Evolutionary conservation across 2,888 invertebrate genomes (phyloP).

Genomic region (Leucania comma): DNA sequence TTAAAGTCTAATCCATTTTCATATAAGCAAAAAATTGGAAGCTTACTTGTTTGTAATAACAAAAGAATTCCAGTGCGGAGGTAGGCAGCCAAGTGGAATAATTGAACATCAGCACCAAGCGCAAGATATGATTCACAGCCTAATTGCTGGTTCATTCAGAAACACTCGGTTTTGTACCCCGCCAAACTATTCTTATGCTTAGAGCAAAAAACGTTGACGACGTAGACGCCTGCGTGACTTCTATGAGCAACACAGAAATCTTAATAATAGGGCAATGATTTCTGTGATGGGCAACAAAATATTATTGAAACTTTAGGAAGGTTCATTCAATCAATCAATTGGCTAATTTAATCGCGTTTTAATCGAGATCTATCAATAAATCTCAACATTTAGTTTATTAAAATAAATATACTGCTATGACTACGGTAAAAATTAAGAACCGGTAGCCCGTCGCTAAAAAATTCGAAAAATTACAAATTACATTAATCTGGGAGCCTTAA

Average conservation of each 20-base stretch:
- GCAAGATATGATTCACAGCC: conserved; percentile 48
- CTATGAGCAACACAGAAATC: not conserved
- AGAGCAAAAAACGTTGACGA: conserved; percentile 25
- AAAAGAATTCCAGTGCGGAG: conserved; percentile 55
- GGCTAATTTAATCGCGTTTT: not conserved
- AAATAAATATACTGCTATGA: not conserved
- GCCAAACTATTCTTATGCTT: conserved; percentile 31
- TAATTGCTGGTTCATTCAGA: conserved; percentile 48
- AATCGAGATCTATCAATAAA: not conserved
- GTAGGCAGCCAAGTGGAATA: conserved; percentile 68
- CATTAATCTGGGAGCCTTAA: not conserved
- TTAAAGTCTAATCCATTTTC: conserved; percentile 4
- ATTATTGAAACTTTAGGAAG: not conserved
- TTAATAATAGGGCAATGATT: too few relatives aligned
- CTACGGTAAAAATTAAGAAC: not conserved
- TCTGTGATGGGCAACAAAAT: not conserved
- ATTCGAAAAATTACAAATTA: not conserved
- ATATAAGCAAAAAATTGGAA: conserved; percentile 22
- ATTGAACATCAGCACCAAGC: conserved; percentile 53
- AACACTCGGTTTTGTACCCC: conserved; percentile 27
- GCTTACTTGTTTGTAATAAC: conserved; percentile 53
- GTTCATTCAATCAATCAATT: not conserved
- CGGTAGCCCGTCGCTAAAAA: not conserved
- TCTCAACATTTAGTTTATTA: not conserved
- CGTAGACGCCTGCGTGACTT: not conserved